Evolutionary conservation across 2,113 vertebrate genomes (phyloP).

Genomic region (Plotosus lineatus): DNA sequence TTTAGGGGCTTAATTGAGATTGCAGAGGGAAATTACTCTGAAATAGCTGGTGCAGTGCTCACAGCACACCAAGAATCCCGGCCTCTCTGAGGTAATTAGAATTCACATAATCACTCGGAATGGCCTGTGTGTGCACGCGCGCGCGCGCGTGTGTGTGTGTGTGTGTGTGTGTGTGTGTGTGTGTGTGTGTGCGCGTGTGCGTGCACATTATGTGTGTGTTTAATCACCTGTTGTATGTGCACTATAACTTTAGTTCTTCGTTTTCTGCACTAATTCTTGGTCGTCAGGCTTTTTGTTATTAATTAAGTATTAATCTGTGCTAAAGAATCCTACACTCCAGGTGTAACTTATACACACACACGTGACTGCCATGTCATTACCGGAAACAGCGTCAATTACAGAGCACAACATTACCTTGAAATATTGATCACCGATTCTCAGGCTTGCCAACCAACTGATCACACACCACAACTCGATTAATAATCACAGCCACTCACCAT

Average conservation of each 20-base stretch:
- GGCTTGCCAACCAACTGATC: neutral
- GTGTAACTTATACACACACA: conserved; percentile 38
- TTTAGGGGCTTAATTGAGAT: conserved; percentile 96
- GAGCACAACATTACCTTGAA: neutral
- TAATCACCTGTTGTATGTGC: neutral
- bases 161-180: conserved; percentile 21
- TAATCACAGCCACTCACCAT: neutral
- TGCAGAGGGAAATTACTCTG: conserved; percentile 86
- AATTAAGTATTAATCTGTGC: neutral
- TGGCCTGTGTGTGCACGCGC: conserved; percentile 75
- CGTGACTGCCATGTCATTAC: neutral
- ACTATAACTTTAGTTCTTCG: neutral
- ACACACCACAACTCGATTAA: neutral
- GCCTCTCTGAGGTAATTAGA: conserved; percentile 75
- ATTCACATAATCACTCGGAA: conserved; percentile 73
- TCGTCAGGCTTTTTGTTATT: neutral
- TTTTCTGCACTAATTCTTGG: no score
- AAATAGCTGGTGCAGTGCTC: conserved; percentile 72
- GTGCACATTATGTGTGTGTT: neutral
- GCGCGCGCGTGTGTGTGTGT: conserved; percentile 41
- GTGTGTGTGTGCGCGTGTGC: neutral
- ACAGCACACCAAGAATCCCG: conserved; percentile 69
- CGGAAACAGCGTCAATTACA: neutral
- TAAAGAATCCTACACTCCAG: neutral
- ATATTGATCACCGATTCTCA: neutral